Evolutionary conservation across 2,797 vertebrate species (phyloP).

Genomic region (Rhinoraja longicauda): DNA sequence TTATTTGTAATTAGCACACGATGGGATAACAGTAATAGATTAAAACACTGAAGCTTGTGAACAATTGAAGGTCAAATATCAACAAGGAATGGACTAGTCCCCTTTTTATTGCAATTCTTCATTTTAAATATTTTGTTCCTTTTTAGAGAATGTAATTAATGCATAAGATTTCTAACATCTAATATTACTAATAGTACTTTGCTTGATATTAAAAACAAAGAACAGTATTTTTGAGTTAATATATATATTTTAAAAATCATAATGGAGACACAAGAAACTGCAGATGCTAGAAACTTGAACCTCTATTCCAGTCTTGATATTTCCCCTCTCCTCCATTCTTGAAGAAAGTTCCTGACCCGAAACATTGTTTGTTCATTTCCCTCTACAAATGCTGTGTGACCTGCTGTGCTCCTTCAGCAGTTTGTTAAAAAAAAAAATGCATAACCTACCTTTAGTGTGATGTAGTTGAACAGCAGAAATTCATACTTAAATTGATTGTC

Average conservation of each 20-base stretch:
- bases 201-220: background rate
- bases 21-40: background rate
- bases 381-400: no score
- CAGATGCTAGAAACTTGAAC: no score
- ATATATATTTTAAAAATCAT: background rate
- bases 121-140: background rate
- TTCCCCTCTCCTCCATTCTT: no score
- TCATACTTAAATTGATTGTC: background rate
- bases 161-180: background rate
- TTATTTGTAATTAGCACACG: background rate
- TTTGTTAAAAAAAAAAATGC: background rate
- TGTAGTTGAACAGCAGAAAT: background rate
- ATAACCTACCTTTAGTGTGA: background rate
- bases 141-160: background rate
- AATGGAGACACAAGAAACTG: no score
- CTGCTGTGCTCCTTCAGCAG: no score
- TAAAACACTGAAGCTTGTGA: background rate
- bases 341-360: no score
- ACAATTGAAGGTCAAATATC: background rate
- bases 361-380: no score
- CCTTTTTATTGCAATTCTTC: background rate
- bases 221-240: background rate
- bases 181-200: background rate
- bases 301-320: no score
- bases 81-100: no score